Evolutionary conservation across 2,888 invertebrate genomes (phyloP).

Genomic region (Taphrorychus bicolor): DNA sequence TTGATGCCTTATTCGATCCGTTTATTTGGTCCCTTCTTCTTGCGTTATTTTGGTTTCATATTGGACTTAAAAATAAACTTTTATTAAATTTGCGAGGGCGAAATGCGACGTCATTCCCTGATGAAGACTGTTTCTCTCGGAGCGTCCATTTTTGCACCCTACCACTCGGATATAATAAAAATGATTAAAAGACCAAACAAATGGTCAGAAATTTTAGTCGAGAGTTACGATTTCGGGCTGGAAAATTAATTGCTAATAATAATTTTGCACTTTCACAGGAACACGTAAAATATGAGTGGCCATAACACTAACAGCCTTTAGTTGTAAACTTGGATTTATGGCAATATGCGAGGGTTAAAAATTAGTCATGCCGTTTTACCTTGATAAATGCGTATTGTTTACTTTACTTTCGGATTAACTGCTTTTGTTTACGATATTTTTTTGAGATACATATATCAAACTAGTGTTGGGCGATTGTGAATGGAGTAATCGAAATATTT

Average conservation of each 20-base stretch:
- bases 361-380: conserved; percentile 17
- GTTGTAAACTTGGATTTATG: conserved; percentile 49
- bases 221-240: conserved; percentile 41
- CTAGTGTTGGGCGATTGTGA: no score
- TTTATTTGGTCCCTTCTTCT: conserved; percentile 8
- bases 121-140: not conserved
- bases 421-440: conserved; percentile 23
- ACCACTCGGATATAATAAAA: not conserved
- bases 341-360: conserved; percentile 30
- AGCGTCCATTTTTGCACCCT: not conserved
- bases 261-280: conserved; percentile 49
- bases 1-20: conserved; percentile 19
- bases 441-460: no score
- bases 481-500: no score
- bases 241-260: conserved; percentile 50
- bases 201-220: conserved; percentile 16
- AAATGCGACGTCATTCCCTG: not conserved
- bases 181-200: conserved; percentile 5
- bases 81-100: not conserved
- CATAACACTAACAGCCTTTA: conserved; percentile 46
- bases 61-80: not conserved
- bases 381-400: conserved; percentile 21
- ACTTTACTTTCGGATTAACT: conserved; percentile 23
- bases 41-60: conserved; percentile 7
- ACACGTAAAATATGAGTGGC: conserved; percentile 50